A percentile compares a stretch with the other conserved stretches of the same genome.
Conservation (phyloP, 1,140 invertebrate species). For the Drosophila equinoxialis region DNA sequence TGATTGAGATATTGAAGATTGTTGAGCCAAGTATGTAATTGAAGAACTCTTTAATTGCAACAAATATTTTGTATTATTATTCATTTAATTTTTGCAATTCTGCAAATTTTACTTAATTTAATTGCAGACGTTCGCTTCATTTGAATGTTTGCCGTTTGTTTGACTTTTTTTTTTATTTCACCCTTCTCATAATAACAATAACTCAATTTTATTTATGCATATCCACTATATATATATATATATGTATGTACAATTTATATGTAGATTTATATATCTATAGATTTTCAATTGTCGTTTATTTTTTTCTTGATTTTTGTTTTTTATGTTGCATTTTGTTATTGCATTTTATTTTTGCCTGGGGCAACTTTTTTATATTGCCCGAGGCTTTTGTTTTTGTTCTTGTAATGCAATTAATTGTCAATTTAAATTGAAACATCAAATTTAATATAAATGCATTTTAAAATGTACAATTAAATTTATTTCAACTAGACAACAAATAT, state of each 20-base stretch:
- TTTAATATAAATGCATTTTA: constrained; percentile 76
- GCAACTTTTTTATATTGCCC: constrained; percentile 3
- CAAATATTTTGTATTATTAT: not conserved
- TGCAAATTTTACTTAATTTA: constrained; percentile 12
- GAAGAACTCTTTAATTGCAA: not conserved
- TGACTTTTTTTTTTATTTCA: not conserved
- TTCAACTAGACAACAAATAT: constrained; percentile 48
- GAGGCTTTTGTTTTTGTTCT: constrained; percentile 40
- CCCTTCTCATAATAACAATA: not conserved
- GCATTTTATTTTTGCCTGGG: constrained; percentile 11
- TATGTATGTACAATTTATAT: not conserved
- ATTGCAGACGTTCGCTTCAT: not conserved
- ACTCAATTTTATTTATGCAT: constrained; percentile 64
- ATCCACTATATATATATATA: constrained; percentile 53
- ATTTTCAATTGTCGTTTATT: constrained; percentile 12
- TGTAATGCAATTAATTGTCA: constrained; percentile 77
- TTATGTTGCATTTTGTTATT: constrained; percentile 19
- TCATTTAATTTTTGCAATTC: constrained; percentile 6
- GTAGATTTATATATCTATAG: constrained; percentile 20
- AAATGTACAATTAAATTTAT: constrained; percentile 75
- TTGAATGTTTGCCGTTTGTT: constrained; percentile 1
- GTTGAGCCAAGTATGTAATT: not conserved
- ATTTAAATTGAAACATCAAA: constrained; percentile 79
- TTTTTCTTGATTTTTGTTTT: not conserved
- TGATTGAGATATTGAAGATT: not conserved